These are phyloP conservation scores for Netelia virgata DNA, from an alignment of 2,888 invertebrate species.

Conservation along the genomic window DNA sequence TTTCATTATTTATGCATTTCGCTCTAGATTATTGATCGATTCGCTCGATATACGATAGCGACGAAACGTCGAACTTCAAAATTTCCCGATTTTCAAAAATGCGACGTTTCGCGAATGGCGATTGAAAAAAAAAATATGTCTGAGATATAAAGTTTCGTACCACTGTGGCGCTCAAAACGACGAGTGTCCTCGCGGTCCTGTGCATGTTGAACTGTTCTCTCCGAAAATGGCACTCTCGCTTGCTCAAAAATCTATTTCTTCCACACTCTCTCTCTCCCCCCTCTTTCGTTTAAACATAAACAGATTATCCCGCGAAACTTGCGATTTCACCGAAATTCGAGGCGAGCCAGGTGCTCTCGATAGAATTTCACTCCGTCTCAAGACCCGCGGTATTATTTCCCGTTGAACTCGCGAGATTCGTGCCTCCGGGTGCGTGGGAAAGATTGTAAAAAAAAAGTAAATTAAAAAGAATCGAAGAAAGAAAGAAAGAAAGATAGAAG, in stretches of 20 bases:
- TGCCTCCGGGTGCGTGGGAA: constrained; percentile 20
- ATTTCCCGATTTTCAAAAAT: too few relatives aligned
- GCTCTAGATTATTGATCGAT: too few relatives aligned
- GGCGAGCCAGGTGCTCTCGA: not conserved
- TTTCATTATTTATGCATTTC: not conserved
- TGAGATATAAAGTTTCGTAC: constrained; percentile 49
- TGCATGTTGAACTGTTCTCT: constrained; percentile 50
- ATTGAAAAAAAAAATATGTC: not conserved
- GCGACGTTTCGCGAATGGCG: too few relatives aligned
- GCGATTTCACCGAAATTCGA: constrained; percentile 32
- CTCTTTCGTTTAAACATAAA: not conserved
- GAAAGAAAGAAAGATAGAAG: not conserved
- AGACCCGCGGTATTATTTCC: not conserved
- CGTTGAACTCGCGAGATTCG: constrained; percentile 12
- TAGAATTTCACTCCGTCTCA: constrained; percentile 22
- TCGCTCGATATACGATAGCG: not conserved
- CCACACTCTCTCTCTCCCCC: not conserved
- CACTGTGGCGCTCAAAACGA: constrained; percentile 59
- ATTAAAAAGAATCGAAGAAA: too few relatives aligned
- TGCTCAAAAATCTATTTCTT: not conserved
- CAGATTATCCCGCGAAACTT: not conserved
- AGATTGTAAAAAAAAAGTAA: not conserved
- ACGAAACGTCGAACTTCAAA: too few relatives aligned
- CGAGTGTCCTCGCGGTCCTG: constrained; percentile 51
- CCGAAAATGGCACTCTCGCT: not conserved